Evolutionary conservation across 2,888 invertebrate genomes (phyloP).

Genomic region (Aradus depressus): DNA sequence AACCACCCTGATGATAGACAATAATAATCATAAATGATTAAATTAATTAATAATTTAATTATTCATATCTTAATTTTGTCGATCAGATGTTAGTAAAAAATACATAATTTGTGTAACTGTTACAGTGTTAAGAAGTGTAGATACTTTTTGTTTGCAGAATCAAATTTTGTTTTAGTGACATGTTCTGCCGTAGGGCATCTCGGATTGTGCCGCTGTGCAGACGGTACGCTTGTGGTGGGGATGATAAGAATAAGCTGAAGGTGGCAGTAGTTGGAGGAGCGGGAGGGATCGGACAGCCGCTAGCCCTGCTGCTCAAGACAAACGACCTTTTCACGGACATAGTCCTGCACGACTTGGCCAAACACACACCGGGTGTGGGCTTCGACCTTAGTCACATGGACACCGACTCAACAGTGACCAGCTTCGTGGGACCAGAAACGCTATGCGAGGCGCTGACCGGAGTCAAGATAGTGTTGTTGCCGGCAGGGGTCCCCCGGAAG

Average conservation of each 20-base stretch:
- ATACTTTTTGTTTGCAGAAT: too few relatives aligned
- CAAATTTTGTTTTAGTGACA: too few relatives aligned
- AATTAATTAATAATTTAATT: too few relatives aligned
- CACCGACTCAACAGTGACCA: slow-evolving; percentile 68
- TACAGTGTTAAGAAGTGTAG: too few relatives aligned
- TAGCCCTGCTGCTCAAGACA: slow-evolving; percentile 82
- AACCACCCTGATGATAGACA: too few relatives aligned
- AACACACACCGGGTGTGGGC: slow-evolving; percentile 91
- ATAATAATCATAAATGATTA: too few relatives aligned
- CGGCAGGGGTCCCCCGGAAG: slow-evolving; percentile 96
- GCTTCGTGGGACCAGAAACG: slow-evolving; percentile 65
- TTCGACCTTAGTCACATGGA: slow-evolving; percentile 96
- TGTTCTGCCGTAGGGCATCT: too few relatives aligned
- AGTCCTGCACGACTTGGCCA: slow-evolving; percentile 85
- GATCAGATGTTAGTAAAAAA: too few relatives aligned
- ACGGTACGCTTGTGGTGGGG: too few relatives aligned
- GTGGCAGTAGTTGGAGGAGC: slow-evolving; percentile 93
- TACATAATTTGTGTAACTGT: too few relatives aligned
- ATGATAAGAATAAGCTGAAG: slow-evolving; percentile 67
- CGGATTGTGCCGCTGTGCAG: too few relatives aligned
- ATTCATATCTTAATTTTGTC: too few relatives aligned
- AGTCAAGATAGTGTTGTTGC: slow-evolving; percentile 82
- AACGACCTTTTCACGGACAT: slow-evolving; percentile 75
- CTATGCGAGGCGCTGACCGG: slow-evolving; percentile 65
- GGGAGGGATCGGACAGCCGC: slow-evolving; percentile 96